These are phyloP conservation scores for Simalia tracyae DNA, from an alignment of 2,797 vertebrate genomes.

Conservation along the genomic window DNA sequence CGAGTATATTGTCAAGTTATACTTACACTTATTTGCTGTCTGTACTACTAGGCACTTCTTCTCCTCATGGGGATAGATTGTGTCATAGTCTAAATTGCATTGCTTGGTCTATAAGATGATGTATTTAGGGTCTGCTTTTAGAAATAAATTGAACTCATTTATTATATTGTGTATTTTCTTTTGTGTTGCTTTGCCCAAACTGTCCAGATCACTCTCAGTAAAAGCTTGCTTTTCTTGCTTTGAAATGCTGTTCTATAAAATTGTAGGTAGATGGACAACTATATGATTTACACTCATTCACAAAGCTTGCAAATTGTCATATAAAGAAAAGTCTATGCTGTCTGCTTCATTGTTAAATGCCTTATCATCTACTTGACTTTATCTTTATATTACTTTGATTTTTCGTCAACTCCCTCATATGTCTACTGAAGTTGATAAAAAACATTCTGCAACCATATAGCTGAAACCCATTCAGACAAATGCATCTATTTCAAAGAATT, in stretches of 20 bases:
- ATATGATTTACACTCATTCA: neutral
- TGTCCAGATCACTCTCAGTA: neutral
- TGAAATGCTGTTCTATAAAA: conserved; percentile 4
- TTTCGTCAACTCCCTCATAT: neutral
- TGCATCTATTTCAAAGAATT: conserved; percentile 17
- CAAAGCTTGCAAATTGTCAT: neutral
- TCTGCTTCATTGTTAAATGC: conserved; percentile 27
- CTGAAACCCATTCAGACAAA: neutral
- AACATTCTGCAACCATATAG: neutral
- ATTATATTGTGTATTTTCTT: neutral
- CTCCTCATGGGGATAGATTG: neutral
- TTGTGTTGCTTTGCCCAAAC: neutral
- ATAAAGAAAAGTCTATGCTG: neutral
- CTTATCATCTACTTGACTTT: conserved; percentile 6
- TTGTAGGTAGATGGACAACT: neutral
- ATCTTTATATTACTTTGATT: neutral
- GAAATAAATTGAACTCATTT: neutral
- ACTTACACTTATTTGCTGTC: neutral
- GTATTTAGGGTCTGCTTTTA: neutral
- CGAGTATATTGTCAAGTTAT: neutral
- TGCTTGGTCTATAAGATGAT: neutral
- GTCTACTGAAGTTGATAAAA: neutral
- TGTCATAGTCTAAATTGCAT: neutral
- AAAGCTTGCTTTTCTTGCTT: neutral
- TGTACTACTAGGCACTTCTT: neutral